phyloP scores from a whole-genome alignment of 1,140 invertebrate genomes.

The Brachionus koreanus region DNA sequence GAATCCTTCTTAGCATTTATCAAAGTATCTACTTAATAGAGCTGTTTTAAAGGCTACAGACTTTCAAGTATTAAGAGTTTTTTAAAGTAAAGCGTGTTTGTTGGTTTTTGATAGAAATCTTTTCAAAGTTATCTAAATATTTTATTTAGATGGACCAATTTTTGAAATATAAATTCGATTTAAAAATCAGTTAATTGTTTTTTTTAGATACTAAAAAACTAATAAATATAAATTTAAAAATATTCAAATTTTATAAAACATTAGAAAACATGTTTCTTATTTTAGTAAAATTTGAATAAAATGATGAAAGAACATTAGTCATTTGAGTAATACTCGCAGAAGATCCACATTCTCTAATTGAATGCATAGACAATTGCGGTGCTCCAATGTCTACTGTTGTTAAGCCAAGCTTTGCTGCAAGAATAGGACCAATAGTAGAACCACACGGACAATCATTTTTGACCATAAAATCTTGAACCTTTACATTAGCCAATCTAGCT shows the following conservation, averaged over 20 bases:
- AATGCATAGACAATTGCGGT: conserved; percentile 61
- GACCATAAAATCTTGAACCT: conserved; percentile 60
- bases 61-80: too few species aligned
- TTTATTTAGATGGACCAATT: too few species aligned
- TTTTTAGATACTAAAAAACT: too few species aligned
- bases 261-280: conserved; percentile 24
- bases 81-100: too few species aligned
- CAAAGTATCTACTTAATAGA: too few species aligned
- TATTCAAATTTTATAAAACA: not conserved
- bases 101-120: too few species aligned
- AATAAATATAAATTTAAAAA: not conserved
- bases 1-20: too few species aligned
- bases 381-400: conserved; percentile 60
- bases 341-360: conserved; percentile 60
- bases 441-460: conserved; percentile 60
- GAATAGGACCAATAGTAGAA: conserved; percentile 61
- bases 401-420: conserved; percentile 59
- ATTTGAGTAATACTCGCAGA: conserved; percentile 50
- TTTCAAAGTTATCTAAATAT: too few species aligned
- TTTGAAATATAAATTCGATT: not conserved
- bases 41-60: too few species aligned
- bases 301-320: conserved; percentile 21
- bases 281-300: conserved; percentile 19
- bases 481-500: conserved; percentile 53
- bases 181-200: not conserved